Evolutionary conservation across 2,888 invertebrate genomes (phyloP).

Genomic region (Ramazzottius varieornatus): DNA sequence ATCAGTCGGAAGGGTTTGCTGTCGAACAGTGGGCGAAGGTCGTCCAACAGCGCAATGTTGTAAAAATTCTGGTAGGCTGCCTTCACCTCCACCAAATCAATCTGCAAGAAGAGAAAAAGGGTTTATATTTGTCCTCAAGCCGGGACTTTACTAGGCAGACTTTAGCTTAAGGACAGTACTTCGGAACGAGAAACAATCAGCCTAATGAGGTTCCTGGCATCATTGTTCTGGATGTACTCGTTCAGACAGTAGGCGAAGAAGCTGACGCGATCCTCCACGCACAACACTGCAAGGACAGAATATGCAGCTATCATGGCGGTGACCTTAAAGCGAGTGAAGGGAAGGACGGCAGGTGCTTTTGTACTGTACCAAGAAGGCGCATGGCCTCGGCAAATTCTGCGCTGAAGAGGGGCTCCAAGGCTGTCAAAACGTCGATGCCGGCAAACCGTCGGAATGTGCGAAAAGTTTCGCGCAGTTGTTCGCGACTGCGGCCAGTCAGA

Average conservation of each 20-base stretch:
- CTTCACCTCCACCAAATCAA: neutral
- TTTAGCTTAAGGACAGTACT: neutral
- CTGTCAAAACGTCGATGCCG: neutral
- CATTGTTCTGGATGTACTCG: constrained; percentile 1
- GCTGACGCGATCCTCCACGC: constrained; percentile 2
- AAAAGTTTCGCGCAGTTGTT: neutral
- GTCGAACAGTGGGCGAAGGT: neutral
- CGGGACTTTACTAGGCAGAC: neutral
- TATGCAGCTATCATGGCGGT: neutral
- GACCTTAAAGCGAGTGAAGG: neutral
- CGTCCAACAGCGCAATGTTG: neutral
- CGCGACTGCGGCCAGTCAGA: neutral
- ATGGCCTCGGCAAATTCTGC: neutral
- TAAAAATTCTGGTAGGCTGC: neutral
- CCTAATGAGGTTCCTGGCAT: neutral
- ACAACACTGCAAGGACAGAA: neutral
- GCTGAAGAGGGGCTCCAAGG: neutral
- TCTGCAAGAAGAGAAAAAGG: neutral
- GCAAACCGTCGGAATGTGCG: neutral
- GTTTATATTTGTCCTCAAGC: neutral
- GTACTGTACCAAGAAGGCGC: neutral
- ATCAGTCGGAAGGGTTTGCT: neutral
- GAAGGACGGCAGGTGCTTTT: too few species aligned
- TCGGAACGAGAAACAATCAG: neutral
- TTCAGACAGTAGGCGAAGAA: constrained; percentile 3